These are phyloP conservation scores for Baryphthengus martii DNA, from an alignment of 2,113 vertebrate genomes.

Conservation along the genomic window DNA sequence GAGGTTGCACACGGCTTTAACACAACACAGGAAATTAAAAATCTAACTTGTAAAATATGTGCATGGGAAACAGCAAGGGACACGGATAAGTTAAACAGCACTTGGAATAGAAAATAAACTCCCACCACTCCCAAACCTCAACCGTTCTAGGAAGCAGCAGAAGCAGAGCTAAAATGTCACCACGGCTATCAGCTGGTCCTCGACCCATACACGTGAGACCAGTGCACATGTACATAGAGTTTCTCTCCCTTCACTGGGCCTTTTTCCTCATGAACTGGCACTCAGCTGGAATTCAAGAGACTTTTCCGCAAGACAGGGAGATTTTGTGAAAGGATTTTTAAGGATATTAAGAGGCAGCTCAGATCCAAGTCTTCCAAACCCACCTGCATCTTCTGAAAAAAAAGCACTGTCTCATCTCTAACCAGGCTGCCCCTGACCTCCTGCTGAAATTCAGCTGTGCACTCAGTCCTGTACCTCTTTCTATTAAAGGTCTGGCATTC, in stretches of 20 bases:
- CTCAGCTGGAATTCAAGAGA: not conserved
- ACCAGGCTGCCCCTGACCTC: not conserved
- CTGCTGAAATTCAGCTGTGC: not conserved
- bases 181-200: not conserved
- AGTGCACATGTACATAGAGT: not conserved
- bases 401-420: not conserved
- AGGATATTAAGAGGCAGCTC: not conserved
- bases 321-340: not conserved
- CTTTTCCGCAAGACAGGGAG: not conserved
- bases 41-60: not conserved
- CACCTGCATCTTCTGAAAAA: not conserved
- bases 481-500: not conserved
- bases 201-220: not conserved
- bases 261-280: not conserved
- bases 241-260: not conserved
- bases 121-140: not conserved
- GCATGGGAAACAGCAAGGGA: constrained; percentile 9
- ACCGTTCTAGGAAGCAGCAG: not conserved
- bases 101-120: not conserved
- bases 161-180: constrained; percentile 44
- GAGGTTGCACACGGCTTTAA: constrained; percentile 27
- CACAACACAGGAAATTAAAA: constrained; percentile 64
- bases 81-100: not conserved
- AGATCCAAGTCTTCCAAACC: not conserved
- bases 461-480: not conserved